Evolutionary conservation across 1,140 invertebrate genomes (phyloP).

Genomic region (Lepidotrigona ventralis): DNA sequence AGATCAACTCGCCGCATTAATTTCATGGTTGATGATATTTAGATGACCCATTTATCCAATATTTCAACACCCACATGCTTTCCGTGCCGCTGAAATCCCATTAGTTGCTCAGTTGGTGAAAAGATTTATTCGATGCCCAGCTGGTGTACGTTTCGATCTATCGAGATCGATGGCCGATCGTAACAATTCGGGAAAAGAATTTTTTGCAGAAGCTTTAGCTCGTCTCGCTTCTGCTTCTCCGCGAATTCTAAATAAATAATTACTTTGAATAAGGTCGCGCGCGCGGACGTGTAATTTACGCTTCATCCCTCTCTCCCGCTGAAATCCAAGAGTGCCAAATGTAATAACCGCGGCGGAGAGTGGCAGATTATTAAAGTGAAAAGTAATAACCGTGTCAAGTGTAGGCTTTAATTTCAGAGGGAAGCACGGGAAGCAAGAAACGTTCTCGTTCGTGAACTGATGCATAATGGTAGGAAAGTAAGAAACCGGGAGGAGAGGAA

Average conservation of each 20-base stretch:
- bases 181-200: neutral
- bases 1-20: conserved; percentile 5
- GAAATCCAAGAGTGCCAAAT: conserved; percentile 9
- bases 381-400: conserved; percentile 42
- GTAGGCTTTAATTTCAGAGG: conserved; percentile 18
- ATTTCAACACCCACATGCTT: neutral
- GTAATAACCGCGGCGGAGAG: neutral
- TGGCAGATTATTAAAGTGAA: conserved; percentile 36
- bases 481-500: too few relatives aligned
- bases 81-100: neutral
- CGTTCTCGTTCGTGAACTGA: neutral
- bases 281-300: neutral
- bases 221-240: too few relatives aligned
- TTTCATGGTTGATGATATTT: conserved; percentile 22
- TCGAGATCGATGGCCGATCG: too few relatives aligned
- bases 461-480: conserved; percentile 2
- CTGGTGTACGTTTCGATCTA: neutral
- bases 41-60: neutral
- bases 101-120: neutral
- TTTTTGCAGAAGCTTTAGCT: too few relatives aligned
- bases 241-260: neutral
- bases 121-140: neutral
- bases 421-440: neutral
- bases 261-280: neutral
- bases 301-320: too few relatives aligned